phyloP scores from a whole-genome alignment of 2,888 invertebrate species.

The Campopleginae sp. region DNA sequence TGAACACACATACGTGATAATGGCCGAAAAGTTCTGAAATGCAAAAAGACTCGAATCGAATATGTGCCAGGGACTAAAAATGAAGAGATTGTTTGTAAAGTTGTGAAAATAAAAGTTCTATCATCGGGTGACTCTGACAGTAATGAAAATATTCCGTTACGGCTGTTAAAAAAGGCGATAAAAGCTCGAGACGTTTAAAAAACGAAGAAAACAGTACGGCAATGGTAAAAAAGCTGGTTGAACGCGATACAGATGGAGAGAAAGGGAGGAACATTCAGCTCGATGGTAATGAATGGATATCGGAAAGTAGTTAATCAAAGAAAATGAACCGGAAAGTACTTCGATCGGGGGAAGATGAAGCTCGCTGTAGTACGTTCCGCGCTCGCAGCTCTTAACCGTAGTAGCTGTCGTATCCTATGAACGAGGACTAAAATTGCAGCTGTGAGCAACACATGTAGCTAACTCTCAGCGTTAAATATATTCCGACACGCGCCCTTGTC shows the following conservation, averaged over 20 bases:
- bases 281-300: conserved; percentile 63
- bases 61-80: not conserved
- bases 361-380: conserved; percentile 58
- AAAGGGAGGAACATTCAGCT: not conserved
- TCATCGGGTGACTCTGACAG: not conserved
- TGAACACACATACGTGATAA: not conserved
- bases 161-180: not conserved
- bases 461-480: conserved; percentile 46
- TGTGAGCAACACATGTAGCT: conserved; percentile 59
- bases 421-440: conserved; percentile 59
- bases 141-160: not conserved
- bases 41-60: not conserved
- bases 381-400: conserved; percentile 8
- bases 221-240: not conserved
- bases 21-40: not conserved
- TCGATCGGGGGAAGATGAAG: conserved; percentile 68
- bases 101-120: not conserved
- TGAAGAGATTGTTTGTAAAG: not conserved
- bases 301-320: conserved; percentile 65
- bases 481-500: conserved; percentile 18
- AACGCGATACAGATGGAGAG: not conserved
- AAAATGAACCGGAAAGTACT: conserved; percentile 64
- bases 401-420: conserved; percentile 43
- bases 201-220: not conserved
- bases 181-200: not conserved